phyloP scores from a whole-genome alignment of 2,113 vertebrate genomes.

The Emydura subglobosa region DNA sequence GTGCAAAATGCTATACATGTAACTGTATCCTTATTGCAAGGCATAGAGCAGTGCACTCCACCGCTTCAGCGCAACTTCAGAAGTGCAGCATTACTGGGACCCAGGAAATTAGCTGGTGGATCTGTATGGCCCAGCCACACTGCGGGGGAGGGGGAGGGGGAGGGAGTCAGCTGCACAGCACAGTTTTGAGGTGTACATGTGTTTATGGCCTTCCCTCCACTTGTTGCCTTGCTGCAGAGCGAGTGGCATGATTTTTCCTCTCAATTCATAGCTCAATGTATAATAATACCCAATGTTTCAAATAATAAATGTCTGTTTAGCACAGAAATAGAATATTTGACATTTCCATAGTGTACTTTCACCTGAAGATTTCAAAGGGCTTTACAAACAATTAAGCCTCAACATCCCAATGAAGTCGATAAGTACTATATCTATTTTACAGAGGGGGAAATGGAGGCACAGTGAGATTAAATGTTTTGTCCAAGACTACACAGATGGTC shows the following conservation, averaged over 20 bases:
- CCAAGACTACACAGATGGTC: background rate
- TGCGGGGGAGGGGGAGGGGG: background rate
- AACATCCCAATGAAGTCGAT: background rate
- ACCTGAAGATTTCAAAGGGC: background rate
- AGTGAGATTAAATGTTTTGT: background rate
- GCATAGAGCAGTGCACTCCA: background rate
- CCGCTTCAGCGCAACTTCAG: background rate
- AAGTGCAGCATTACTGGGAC: background rate
- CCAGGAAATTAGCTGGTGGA: background rate
- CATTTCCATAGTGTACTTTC: background rate
- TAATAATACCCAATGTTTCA: background rate
- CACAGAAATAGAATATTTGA: background rate
- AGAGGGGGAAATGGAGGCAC: background rate
- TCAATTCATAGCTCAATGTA: background rate
- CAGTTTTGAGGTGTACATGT: background rate
- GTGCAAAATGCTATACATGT: background rate
- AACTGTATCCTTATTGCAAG: conserved; percentile 22
- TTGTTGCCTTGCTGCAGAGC: background rate
- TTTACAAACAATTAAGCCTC: background rate
- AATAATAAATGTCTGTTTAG: background rate
- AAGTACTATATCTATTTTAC: background rate
- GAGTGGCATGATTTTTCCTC: background rate
- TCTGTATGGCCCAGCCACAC: background rate
- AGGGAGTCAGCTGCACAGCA: background rate
- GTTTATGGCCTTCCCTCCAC: background rate